These are phyloP conservation scores for Catharus fuscescens DNA, from an alignment of 2,113 vertebrate species.

Conservation along the genomic window DNA sequence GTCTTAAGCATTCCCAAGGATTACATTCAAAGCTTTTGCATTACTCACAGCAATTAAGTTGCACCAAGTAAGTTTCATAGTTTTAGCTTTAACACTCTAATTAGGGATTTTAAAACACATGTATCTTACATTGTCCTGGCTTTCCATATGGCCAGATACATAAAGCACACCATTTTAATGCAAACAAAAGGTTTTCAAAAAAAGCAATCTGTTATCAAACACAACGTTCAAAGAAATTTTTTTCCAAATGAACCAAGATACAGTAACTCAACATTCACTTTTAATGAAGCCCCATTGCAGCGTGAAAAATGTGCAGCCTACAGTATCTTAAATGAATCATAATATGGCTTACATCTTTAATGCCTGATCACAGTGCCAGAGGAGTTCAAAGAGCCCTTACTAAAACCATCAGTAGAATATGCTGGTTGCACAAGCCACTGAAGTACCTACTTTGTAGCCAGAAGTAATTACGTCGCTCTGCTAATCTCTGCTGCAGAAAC, in stretches of 20 bases:
- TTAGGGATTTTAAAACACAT: constrained; percentile 6
- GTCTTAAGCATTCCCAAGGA: constrained; percentile 55
- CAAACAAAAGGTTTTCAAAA: neutral
- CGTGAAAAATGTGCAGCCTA: neutral
- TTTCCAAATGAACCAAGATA: neutral
- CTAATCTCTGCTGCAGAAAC: constrained; percentile 40
- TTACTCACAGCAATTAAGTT: constrained; percentile 70
- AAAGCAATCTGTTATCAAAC: neutral
- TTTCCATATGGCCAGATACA: constrained; percentile 11
- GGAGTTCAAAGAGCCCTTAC: neutral
- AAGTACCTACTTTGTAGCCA: constrained; percentile 37
- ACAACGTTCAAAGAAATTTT: neutral
- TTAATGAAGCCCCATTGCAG: neutral
- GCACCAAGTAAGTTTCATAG: constrained; percentile 48
- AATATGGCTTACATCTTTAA: constrained; percentile 30
- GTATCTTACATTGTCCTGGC: constrained; percentile 30
- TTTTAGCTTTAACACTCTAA: constrained; percentile 42
- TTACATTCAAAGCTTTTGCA: constrained; percentile 52
- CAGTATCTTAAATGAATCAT: constrained; percentile 12
- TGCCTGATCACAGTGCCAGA: neutral
- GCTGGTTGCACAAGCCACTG: neutral
- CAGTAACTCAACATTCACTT: neutral
- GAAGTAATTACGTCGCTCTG: neutral
- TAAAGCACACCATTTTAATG: constrained; percentile 7
- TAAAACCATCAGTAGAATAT: neutral